Evolutionary conservation across 2,888 invertebrate genomes (phyloP).

Genomic region (Sabatieria punctata): DNA sequence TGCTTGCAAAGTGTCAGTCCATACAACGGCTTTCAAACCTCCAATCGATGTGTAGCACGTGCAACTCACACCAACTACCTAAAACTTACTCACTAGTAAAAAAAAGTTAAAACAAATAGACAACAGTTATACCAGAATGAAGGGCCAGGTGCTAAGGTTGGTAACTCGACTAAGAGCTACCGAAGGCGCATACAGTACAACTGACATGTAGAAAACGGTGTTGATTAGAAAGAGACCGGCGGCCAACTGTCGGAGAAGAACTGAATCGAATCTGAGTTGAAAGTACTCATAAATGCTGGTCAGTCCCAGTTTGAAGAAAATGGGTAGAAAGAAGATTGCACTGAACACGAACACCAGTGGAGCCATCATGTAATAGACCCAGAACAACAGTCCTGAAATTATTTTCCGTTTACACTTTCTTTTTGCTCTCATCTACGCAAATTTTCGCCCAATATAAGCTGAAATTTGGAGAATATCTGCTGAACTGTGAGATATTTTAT

Average conservation of each 20-base stretch:
- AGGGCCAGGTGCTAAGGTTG: background rate
- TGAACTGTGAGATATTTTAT: too few relatives aligned
- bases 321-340: constrained; percentile 7
- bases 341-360: constrained; percentile 5
- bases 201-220: constrained; percentile 10
- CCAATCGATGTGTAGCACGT: constrained; percentile 18
- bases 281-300: constrained; percentile 10
- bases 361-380: constrained; percentile 5
- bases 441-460: too few relatives aligned
- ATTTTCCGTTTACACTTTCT: too few relatives aligned
- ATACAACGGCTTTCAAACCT: too few relatives aligned
- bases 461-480: too few relatives aligned
- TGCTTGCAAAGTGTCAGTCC: too few relatives aligned
- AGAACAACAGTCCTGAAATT: constrained; percentile 1
- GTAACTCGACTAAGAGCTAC: constrained; percentile 9
- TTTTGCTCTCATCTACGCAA: too few relatives aligned
- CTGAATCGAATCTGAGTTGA: constrained; percentile 7
- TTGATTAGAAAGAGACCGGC: constrained; percentile 6
- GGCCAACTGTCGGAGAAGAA: constrained; percentile 1
- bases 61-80: constrained; percentile 13
- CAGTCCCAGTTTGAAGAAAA: constrained; percentile 7
- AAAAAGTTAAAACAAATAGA: too few relatives aligned
- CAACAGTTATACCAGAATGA: constrained; percentile 4
- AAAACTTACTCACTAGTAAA: too few relatives aligned
- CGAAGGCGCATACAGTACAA: constrained; percentile 9